These are phyloP conservation scores for Xestobium rufovillosum DNA, from an alignment of 2,888 invertebrate genomes.

Conservation along the genomic window DNA sequence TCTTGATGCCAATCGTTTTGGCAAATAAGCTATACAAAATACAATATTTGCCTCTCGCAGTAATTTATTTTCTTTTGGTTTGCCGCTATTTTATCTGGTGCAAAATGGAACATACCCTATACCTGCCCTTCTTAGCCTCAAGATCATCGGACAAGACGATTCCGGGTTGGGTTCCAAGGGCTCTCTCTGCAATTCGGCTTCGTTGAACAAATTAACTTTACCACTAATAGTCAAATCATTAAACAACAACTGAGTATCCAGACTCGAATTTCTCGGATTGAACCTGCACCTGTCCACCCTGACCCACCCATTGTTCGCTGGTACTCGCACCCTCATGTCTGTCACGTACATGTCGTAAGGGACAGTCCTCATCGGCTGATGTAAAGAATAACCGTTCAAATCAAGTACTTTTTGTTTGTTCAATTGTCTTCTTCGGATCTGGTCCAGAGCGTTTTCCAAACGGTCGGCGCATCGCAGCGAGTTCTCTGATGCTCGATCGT, in stretches of 20 bases:
- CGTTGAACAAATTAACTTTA: slow-evolving; percentile 54
- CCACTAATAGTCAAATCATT: slow-evolving; percentile 75
- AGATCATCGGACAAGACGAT: slow-evolving; percentile 66
- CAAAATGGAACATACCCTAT: slow-evolving; percentile 49
- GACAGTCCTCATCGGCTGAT: slow-evolving; percentile 54
- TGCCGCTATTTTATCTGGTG: no score
- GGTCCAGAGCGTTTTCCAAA: slow-evolving; percentile 59
- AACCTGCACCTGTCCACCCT: slow-evolving; percentile 68
- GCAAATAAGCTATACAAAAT: no score
- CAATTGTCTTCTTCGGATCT: slow-evolving; percentile 52
- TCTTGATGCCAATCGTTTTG: no score
- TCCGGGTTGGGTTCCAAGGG: slow-evolving; percentile 35
- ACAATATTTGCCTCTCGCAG: no score
- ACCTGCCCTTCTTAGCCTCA: slow-evolving; percentile 67
- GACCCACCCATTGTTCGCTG: slow-evolving; percentile 60
- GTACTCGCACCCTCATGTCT: slow-evolving; percentile 60
- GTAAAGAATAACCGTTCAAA: slow-evolving; percentile 57
- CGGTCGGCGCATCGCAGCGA: slow-evolving; percentile 53
- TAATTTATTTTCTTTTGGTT: no score
- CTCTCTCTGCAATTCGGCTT: slow-evolving; percentile 43
- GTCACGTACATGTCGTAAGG: slow-evolving; percentile 65
- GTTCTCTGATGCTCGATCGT: slow-evolving; percentile 31
- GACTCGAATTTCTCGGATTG: slow-evolving; percentile 63
- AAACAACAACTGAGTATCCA: slow-evolving; percentile 70
- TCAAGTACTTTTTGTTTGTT: slow-evolving; percentile 48